Evolutionary conservation across 2,113 vertebrate genomes (phyloP).

Genomic region (Dolichallabes microphthalmus): DNA sequence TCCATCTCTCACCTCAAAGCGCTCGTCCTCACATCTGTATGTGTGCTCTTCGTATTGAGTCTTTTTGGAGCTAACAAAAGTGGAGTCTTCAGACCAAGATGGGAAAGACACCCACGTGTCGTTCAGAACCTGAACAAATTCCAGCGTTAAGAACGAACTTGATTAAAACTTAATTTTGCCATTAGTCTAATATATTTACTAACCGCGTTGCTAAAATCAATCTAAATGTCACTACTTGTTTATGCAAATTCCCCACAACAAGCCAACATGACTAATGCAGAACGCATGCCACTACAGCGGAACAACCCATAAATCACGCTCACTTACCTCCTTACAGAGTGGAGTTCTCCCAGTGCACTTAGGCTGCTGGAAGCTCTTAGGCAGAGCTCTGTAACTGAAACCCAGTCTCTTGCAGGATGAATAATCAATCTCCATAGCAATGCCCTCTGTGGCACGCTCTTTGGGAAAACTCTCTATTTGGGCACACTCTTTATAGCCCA

Average conservation of each 20-base stretch:
- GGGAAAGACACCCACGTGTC: conserved; percentile 99
- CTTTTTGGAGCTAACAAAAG: conserved; percentile 98
- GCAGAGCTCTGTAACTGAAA: conserved; percentile 94
- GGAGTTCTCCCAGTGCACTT: conserved; percentile 96
- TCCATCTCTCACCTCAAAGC: conserved; percentile 84
- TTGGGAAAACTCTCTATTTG: conserved; percentile 93
- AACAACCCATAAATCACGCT: conserved; percentile 1
- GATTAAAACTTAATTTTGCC: not conserved
- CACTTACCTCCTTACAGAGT: conserved; percentile 90
- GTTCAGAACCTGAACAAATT: conserved; percentile 84
- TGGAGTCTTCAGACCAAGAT: conserved; percentile 98
- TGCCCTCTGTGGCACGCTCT: conserved; percentile 92
- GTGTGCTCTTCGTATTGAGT: conserved; percentile 98
- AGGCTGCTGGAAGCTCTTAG: conserved; percentile 97
- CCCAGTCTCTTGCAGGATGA: conserved; percentile 96
- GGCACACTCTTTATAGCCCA: conserved; percentile 94
- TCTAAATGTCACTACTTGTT: not conserved
- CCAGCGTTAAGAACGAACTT: not conserved
- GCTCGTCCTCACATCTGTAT: conserved; percentile 97
- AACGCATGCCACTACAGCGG: not conserved
- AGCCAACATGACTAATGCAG: not conserved
- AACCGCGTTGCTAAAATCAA: not conserved
- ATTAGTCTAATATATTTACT: not conserved
- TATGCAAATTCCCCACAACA: not conserved
- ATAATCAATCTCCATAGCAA: conserved; percentile 99